These are phyloP conservation scores for Amphipyra tragopoginis DNA, from an alignment of 2,888 invertebrate species.

Conservation along the genomic window DNA sequence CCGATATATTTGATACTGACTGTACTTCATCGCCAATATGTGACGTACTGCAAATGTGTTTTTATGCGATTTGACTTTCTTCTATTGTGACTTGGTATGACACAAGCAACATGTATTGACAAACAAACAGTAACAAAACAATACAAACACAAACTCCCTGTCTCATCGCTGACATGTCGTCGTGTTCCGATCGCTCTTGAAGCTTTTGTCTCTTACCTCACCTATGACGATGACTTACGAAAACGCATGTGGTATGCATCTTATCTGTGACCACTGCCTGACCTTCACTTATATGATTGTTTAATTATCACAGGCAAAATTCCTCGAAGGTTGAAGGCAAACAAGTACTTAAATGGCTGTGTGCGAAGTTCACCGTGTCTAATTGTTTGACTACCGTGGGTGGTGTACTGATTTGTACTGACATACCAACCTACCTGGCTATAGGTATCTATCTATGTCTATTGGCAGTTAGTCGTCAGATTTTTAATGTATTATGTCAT, in stretches of 20 bases:
- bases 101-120: no score
- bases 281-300: constrained; percentile 38
- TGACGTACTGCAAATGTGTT: no score
- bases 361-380: constrained; percentile 42
- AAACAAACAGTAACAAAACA: no score
- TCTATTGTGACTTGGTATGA: no score
- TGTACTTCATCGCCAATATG: no score
- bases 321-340: constrained; percentile 51
- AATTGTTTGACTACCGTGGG: constrained; percentile 46
- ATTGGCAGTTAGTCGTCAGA: constrained; percentile 12
- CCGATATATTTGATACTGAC: no score
- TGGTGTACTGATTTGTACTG: constrained; percentile 19
- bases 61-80: no score
- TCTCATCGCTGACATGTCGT: no score
- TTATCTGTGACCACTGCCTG: constrained; percentile 4
- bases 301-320: constrained; percentile 51
- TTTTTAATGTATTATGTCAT: no score
- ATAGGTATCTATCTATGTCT: not conserved
- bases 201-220: no score
- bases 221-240: not conserved
- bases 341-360: constrained; percentile 49
- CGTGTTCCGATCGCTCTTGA: no score
- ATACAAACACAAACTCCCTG: no score
- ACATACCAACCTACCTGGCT: constrained; percentile 11
- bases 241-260: not conserved